Percentiles rank a stretch among this genome's conserved stretches.
phyloP scores from a whole-genome alignment of 37 sponge, comb jelly and placozoan genomes.

The Mnemiopsis leidyi region DNA sequence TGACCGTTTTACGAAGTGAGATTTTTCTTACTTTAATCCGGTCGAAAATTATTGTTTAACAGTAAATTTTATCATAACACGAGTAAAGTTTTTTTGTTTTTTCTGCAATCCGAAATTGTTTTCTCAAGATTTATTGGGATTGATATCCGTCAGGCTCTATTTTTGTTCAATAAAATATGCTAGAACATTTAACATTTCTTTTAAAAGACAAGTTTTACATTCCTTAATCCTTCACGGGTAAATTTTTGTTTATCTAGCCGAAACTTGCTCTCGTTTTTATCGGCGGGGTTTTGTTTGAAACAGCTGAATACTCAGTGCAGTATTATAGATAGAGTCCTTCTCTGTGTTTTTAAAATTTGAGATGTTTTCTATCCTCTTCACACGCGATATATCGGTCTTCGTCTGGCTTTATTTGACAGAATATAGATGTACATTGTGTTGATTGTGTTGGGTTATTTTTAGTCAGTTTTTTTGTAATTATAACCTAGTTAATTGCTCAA shows the following conservation, averaged over 20 bases:
- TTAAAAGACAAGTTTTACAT: too few relatives aligned
- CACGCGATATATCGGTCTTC: not conserved
- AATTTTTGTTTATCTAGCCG: too few relatives aligned
- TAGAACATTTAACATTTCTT: too few relatives aligned
- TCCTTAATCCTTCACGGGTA: too few relatives aligned
- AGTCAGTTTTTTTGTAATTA: not conserved
- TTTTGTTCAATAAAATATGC: too few relatives aligned
- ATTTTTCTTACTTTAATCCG: too few relatives aligned
- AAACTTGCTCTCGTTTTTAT: not conserved
- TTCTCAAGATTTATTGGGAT: not conserved
- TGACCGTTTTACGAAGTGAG: too few relatives aligned
- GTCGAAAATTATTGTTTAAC: not conserved
- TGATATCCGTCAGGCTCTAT: not conserved
- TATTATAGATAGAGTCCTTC: not conserved
- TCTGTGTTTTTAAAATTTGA: not conserved
- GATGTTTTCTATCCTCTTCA: not conserved
- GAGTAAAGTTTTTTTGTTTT: not conserved
- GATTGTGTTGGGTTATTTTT: not conserved
- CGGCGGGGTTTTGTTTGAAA: not conserved
- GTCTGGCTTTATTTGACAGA: not conserved
- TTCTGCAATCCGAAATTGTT: not conserved
- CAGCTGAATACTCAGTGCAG: not conserved
- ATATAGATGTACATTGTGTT: not conserved
- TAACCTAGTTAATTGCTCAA: not conserved
- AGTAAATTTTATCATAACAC: not conserved